Percentiles rank a stretch among this genome's conserved stretches.
Evolutionary conservation across 1,140 invertebrate genomes (phyloP).

Genomic region (Bombus pyrosoma): DNA sequence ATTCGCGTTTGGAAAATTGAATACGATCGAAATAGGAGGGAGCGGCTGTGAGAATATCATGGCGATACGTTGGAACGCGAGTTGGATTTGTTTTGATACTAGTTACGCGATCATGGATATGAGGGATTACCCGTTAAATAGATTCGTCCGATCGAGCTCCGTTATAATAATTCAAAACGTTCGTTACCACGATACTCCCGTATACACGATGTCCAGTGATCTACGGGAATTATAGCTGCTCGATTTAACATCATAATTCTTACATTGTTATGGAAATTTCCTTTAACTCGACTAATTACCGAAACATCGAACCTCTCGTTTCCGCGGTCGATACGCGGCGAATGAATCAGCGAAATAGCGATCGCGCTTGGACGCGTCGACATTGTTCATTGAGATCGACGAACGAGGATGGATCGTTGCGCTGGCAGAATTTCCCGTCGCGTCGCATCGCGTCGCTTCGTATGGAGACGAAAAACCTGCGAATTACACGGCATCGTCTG

Average conservation of each 20-base stretch:
- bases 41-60: not conserved
- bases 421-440: too few relatives aligned
- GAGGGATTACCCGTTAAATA: conserved; percentile 47
- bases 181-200: not conserved
- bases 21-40: not conserved
- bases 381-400: not conserved
- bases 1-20: not conserved
- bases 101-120: conserved; percentile 1
- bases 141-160: conserved; percentile 10
- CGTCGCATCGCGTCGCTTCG: not conserved
- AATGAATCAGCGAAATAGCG: not conserved
- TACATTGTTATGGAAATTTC: conserved; percentile 52
- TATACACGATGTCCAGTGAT: conserved; percentile 1
- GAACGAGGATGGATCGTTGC: not conserved
- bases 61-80: not conserved
- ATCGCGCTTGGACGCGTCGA: not conserved
- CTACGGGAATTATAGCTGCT: conserved; percentile 20
- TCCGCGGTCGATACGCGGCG: not conserved
- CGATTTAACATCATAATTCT: conserved; percentile 43
- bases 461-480: not conserved
- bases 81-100: conserved; percentile 32
- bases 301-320: conserved; percentile 13
- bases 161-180: conserved; percentile 46
- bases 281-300: conserved; percentile 43
- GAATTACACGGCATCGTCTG: not conserved